Evolutionary conservation across 2,797 vertebrate species (phyloP).

Genomic region (Darevskia nairensis): DNA sequence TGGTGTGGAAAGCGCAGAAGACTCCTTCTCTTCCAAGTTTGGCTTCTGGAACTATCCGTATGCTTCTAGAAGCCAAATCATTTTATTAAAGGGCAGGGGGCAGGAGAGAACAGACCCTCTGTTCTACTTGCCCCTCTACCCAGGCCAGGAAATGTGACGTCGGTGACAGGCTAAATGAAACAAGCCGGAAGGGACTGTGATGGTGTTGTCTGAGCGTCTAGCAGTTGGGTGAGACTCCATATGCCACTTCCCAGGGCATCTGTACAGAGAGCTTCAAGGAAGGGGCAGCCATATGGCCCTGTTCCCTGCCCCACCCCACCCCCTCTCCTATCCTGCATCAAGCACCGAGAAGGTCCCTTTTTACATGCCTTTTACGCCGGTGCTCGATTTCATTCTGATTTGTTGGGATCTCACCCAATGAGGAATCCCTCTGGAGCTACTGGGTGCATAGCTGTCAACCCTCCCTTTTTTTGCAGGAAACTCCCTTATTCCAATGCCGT

Average conservation of each 20-base stretch:
- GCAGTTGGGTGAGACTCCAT: background rate
- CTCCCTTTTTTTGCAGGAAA: too few species aligned
- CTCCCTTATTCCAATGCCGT: too few species aligned
- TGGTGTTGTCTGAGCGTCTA: background rate
- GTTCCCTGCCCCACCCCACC: background rate
- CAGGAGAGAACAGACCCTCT: background rate
- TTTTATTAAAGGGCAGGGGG: too few species aligned
- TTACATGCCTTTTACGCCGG: background rate
- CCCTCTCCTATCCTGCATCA: background rate
- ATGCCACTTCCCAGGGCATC: background rate
- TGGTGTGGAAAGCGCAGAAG: rapidly evolving
- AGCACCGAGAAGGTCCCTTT: background rate
- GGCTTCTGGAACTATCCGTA: background rate
- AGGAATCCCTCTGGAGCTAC: too few species aligned
- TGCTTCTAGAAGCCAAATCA: background rate
- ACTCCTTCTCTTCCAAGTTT: background rate
- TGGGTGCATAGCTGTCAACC: too few species aligned
- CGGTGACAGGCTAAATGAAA: background rate
- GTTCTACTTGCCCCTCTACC: background rate
- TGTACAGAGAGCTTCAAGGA: background rate
- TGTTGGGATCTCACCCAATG: too few species aligned
- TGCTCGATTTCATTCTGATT: background rate
- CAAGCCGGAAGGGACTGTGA: background rate
- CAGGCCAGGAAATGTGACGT: background rate
- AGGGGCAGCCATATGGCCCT: background rate